These are phyloP conservation scores for Linnaemya vulpina DNA, from an alignment of 2,888 invertebrate genomes.

Conservation along the genomic window DNA sequence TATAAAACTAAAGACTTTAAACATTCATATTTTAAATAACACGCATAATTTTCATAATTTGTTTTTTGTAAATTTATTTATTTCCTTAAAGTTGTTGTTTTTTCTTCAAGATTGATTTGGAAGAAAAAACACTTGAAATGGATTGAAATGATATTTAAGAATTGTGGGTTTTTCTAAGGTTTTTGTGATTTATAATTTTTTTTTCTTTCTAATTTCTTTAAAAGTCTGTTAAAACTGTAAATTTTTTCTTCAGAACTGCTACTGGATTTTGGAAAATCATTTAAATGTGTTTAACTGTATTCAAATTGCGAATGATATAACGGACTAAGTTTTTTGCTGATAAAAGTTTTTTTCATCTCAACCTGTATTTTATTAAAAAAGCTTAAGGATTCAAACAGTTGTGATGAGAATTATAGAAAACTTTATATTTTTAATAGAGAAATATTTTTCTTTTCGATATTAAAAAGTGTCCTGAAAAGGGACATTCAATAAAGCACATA, in stretches of 20 bases:
- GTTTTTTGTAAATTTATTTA: constrained; percentile 9
- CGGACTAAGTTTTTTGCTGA: constrained; percentile 20
- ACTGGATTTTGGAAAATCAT: constrained; percentile 55
- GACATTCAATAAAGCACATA: too few species aligned
- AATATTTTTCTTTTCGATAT: too few species aligned
- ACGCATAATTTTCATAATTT: constrained; percentile 44
- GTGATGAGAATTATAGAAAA: not conserved
- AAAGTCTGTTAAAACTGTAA: constrained; percentile 63
- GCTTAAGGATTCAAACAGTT: constrained; percentile 12
- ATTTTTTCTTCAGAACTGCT: constrained; percentile 61
- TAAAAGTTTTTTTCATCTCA: not conserved
- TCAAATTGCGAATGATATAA: constrained; percentile 26
- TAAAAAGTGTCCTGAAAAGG: too few species aligned
- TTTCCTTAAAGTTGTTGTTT: not conserved
- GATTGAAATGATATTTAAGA: constrained; percentile 68
- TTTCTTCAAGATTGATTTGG: not conserved
- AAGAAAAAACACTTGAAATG: constrained; percentile 36
- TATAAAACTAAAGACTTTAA: constrained; percentile 64
- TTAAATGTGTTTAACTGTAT: constrained; percentile 26
- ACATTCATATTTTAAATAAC: constrained; percentile 62
- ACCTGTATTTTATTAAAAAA: constrained; percentile 7
- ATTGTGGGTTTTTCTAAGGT: constrained; percentile 17
- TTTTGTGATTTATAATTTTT: constrained; percentile 11
- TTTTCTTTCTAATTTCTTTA: constrained; percentile 1
- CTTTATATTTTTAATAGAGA: too few species aligned